These are phyloP conservation scores for Platycercus adscitus DNA, from an alignment of 2,113 vertebrate genomes.

Conservation along the genomic window DNA sequence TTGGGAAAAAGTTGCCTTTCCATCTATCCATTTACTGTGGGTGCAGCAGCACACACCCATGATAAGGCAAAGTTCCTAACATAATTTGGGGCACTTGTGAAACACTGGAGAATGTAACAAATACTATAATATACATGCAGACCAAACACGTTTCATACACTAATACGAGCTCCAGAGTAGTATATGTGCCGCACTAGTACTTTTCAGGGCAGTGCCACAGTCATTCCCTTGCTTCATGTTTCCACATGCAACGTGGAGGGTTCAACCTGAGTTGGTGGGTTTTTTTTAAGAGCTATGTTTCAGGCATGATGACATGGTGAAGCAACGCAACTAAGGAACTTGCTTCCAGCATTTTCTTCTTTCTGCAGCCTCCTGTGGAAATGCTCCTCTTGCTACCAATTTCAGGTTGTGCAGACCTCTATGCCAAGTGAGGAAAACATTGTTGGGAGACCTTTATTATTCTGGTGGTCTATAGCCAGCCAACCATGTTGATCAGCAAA, in stretches of 20 bases:
- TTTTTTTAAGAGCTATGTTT: neutral
- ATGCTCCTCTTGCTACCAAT: neutral
- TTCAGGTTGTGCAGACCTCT: neutral
- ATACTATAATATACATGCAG: neutral
- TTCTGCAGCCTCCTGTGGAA: neutral
- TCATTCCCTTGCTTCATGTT: neutral
- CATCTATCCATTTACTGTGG: neutral
- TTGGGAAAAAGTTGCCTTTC: neutral
- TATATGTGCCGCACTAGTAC: neutral
- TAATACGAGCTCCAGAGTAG: neutral
- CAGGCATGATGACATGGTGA: neutral
- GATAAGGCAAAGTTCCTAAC: neutral
- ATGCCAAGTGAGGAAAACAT: neutral
- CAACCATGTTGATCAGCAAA: neutral
- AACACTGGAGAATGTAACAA: neutral
- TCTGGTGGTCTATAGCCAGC: neutral
- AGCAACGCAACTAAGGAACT: neutral
- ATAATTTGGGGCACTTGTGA: neutral
- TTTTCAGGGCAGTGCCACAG: neutral
- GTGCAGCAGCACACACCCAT: neutral
- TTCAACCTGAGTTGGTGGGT: neutral
- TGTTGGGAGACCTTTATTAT: neutral
- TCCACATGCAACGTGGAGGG: neutral
- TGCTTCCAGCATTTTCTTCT: neutral
- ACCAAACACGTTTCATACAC: neutral